Evolutionary conservation across 1,140 invertebrate species (phyloP), one percentile per base, ranked within the genome.

Genomic region (Teleopsis dalmanni): DNA sequence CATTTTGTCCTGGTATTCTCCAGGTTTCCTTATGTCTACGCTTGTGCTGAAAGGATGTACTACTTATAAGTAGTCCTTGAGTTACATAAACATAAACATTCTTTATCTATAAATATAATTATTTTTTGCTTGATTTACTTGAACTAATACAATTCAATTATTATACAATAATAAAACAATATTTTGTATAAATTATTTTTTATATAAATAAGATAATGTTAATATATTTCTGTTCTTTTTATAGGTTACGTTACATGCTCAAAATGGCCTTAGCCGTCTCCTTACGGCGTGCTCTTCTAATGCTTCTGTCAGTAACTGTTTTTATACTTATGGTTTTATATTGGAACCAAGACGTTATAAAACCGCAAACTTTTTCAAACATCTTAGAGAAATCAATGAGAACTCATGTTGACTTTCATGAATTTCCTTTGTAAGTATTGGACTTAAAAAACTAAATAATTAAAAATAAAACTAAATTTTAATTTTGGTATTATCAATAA

Each of bases 241-340:
- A 1, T 47, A 69, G 65, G 56, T 57, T 69, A 58, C 62, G 65
- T 55, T 66, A 69, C 57, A 51, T 66, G 34, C 60, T 62, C 55
- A 71, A 65, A 60, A 69, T 68, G 65, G 64, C 67, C 50, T 50
- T 71, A 50, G 63, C 67, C 42, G 65, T 69, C 26, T 71, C 68
- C 16, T 49, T 71, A 46, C 61, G 68, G 11, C 56, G 64, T 37
- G 58, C 58, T 8, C 45, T 71, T 22, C 42, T 70, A 38, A 54
- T 59, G 44, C 55, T 71, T 23, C 56, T 71, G 33, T 57, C 56
- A 18, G 59, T 56, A 21, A 62, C 63, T 27, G 51, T 65, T 9
- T 62, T 67, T 22, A 60, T 70, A 52, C 51, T 71, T 21, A 67
- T 69, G 26, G 54, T 71, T 19, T 55, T 71, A 13, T 71, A 71